Base-by-base conservation (phyloP, 2,797 vertebrate genomes). In the Neomorphus geoffroyi region DNA sequence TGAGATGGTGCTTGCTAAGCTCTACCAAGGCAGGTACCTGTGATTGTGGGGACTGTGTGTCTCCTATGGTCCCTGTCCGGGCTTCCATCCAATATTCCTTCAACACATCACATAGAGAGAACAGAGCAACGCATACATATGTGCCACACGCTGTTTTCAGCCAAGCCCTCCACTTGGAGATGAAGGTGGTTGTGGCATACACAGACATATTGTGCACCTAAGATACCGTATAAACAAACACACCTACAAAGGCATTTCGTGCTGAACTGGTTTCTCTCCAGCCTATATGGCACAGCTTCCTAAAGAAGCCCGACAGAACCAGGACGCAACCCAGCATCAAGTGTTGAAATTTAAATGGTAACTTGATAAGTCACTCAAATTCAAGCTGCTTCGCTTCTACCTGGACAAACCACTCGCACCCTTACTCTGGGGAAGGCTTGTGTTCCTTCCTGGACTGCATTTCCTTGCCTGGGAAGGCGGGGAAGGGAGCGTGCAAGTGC, bases 51-150 rank as follows among this genome's bases (percentile, higher is more conserved):
- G 70, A 71, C 73, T 93, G 18, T 1, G 2, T 19, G 57, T 69
- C 80, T 86, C 73, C 1, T 2, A 16, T 85, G 92, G 87, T 77
- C 89, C 81, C 91, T 6, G 6, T 62, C 90, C 16, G 12, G 94
- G 96, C 93, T 92, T 32, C 12, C 51, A 90, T 79, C 94, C 94
- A 96, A 94, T 28, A 88, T 93, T 8, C 95, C 85, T 91, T 94
- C 96, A 93, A 72, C 95, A 33, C 87, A 33, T 93, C 85, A 10
- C 71, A 14, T 0, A 15, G 86, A 35, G 86, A 72, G 93, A 90
- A 28, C 28, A 24, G 85, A 95, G 93, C 94, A 92, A n/a, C 11
- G 23, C 13, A 3, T 60, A 64, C 83, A 45, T 84, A 61, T 60
- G 94, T 66, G 71, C 73, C 94, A 92, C 81, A 51, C 53, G 27